Evolutionary conservation across 2,113 vertebrate species (phyloP), one percentile per base, ranked within the genome.

Genomic region (Promerops cafer): DNA sequence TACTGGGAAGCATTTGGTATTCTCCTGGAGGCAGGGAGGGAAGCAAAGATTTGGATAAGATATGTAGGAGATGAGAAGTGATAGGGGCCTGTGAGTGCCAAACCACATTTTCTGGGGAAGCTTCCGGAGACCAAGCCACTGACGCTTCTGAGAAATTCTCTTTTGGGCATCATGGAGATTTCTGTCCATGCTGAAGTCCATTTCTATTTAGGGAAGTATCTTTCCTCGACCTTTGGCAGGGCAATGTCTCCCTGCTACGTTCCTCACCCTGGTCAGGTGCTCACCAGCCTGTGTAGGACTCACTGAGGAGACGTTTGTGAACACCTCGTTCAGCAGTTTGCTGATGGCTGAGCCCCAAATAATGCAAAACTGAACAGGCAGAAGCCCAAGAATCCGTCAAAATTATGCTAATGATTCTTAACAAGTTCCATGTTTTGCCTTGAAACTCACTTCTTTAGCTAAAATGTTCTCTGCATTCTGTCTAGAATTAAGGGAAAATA

Each of bases 331-430:
- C 87, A 68, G 76, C 82, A 76, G 20, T 60, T 60, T 85, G 89
- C 74, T 47, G 69, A 27, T 92, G 91, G 80, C 94, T 82, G 83
- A 94, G 83, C 45, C 77, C 87, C 87, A 87, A 33, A 71, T 42
- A 56, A 87, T 40, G 77, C 69, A 75, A 83, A 91, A 40, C 68
- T 40, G 64, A 92, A 3, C 56, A 78, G 93, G 93, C 91, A 94
- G 57, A n/a, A 94, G n/a, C 83, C 83, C 87, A 94, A 84, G 81
- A 94, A 94, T 75, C 89, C 89, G 82, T 93, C 83, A 92, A 52
- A 91, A 66, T 89, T 70, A 77, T 86, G 94, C 47, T 92, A 57
- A 92, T 87, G 54, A 31, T 79, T 69, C 31, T 75, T 84, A 93
- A 75, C 74, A 52, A 94, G 59, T 87, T 89, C 53, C 47, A 18